phyloP scores from a whole-genome alignment of 1,140 invertebrate species.

The Pogonomyrmex barbatus region DNA sequence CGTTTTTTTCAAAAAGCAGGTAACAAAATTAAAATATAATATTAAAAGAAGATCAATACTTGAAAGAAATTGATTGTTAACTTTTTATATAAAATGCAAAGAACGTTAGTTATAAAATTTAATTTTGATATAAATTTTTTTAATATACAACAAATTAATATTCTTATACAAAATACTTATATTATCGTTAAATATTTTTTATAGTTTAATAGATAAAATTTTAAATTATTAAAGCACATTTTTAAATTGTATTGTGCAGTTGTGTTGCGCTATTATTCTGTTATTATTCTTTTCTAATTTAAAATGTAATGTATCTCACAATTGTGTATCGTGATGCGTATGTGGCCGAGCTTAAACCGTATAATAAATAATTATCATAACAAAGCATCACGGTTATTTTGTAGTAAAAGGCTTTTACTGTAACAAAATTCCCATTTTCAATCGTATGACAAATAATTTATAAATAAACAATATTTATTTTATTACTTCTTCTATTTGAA shows the following conservation, averaged over 20 bases:
- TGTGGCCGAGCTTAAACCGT: no score
- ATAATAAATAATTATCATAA: no score
- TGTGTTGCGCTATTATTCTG: background rate
- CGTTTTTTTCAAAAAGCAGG: background rate
- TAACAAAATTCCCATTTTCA: background rate
- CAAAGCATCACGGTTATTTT: background rate
- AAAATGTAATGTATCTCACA: background rate
- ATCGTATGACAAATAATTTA: background rate
- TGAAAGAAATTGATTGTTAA: background rate
- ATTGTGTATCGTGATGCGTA: no score
- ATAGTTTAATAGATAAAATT: background rate
- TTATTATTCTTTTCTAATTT: background rate
- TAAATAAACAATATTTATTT: background rate
- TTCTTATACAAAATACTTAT: background rate
- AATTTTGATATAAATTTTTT: constrained; percentile 11
- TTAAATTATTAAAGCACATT: background rate
- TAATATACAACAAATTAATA: background rate
- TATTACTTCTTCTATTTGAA: background rate
- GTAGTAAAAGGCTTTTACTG: background rate
- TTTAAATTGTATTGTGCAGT: background rate
- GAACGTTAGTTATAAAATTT: background rate
- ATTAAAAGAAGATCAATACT: background rate
- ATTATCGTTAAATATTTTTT: background rate
- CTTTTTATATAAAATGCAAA: background rate
- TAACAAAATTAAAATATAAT: background rate